Percentiles rank a stretch among this genome's conserved stretches.
phyloP scores from a whole-genome alignment of 2,888 invertebrate genomes.

The Osedax fenrisi region DNA sequence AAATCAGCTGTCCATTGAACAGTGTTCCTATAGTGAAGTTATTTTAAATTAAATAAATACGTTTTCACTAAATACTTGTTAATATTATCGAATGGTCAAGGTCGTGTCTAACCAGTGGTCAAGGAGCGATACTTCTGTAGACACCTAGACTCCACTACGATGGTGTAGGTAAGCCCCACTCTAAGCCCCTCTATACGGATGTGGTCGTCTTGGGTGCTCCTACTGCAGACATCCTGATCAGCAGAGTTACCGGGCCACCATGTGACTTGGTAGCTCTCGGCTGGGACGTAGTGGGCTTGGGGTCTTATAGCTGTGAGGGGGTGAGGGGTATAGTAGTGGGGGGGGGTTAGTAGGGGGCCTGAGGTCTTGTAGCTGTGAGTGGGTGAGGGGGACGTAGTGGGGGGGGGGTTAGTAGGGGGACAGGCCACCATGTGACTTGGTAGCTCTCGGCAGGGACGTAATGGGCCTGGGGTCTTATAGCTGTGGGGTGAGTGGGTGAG shows the following conservation, averaged over 20 bases:
- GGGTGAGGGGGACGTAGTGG: constrained; percentile 25
- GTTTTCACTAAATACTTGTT: no score
- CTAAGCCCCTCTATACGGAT: constrained; percentile 45
- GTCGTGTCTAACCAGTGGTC: constrained; percentile 35
- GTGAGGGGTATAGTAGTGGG: not conserved
- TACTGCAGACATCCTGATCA: constrained; percentile 46
- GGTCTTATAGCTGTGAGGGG: constrained; percentile 39
- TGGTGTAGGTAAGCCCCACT: constrained; percentile 45
- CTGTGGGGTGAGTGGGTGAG: no score
- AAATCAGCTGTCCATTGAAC: no score
- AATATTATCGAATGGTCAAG: not conserved
- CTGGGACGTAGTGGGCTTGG: constrained; percentile 44
- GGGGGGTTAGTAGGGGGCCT: constrained; percentile 35
- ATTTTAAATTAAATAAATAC: no score
- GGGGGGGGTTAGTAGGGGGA: not conserved
- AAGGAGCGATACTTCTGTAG: constrained; percentile 46
- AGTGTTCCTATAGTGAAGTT: no score
- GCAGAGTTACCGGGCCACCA: constrained; percentile 49
- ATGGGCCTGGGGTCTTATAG: constrained; percentile 41
- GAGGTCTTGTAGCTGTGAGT: constrained; percentile 49
- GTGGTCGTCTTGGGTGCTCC: constrained; percentile 47
- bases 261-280: constrained; percentile 49
- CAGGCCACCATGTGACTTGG: constrained; percentile 48
- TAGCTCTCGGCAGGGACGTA: constrained; percentile 47
- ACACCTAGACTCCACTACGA: constrained; percentile 49